Conservation (phyloP, 2,113 vertebrate genomes). For the Tachysurus fulvidraco region DNA sequence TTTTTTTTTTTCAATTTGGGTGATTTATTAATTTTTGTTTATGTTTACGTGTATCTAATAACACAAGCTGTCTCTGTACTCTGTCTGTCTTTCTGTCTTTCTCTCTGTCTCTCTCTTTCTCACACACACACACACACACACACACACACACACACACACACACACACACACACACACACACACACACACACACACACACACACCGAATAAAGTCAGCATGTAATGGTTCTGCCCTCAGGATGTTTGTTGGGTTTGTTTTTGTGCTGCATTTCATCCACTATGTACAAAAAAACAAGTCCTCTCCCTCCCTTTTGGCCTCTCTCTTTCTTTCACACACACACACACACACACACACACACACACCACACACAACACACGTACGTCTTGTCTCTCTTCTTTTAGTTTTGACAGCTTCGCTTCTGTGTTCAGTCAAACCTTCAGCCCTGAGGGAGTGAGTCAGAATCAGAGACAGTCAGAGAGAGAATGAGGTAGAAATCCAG, state of each 20-base stretch:
- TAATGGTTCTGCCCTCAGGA: conserved; percentile 14
- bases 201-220: neutral
- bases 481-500: conserved; percentile 56
- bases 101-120: neutral
- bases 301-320: conserved; percentile 42
- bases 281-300: conserved; percentile 33
- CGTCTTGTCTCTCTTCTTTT: conserved; percentile 38
- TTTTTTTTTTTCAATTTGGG: too few species aligned
- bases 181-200: conserved; percentile 32
- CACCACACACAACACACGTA: conserved; percentile 18
- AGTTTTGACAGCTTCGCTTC: conserved; percentile 69
- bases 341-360: conserved; percentile 14
- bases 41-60: neutral
- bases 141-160: conserved; percentile 25
- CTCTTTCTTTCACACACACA: conserved; percentile 37
- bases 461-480: conserved; percentile 55
- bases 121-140: conserved; percentile 29
- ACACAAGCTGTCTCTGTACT: neutral
- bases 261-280: conserved; percentile 37
- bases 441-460: conserved; percentile 62
- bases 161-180: conserved; percentile 26
- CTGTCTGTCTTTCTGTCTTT: neutral
- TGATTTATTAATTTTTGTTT: neutral
- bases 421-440: conserved; percentile 70
- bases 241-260: conserved; percentile 45